Base-by-base conservation (phyloP, 2,888 invertebrate species). In the Tuta absoluta region DNA sequence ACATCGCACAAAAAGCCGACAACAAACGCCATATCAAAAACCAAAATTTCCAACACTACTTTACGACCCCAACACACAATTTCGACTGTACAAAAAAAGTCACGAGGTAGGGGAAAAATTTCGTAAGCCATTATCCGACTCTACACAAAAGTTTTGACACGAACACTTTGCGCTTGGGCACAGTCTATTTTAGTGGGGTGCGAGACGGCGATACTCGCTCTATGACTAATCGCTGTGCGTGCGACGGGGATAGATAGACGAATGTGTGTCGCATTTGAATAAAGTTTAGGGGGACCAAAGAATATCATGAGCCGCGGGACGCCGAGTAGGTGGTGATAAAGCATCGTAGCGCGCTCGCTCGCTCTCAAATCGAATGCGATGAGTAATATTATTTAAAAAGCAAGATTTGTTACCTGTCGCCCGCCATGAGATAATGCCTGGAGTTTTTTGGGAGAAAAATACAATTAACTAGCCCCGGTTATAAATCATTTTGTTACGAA, bases 301-400 rank as follows among this genome's bases (percentile, higher is more conserved):
- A 87, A 81, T 83, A 77, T 72, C 81, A 84, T 84, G 86, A 89
- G 76, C 90, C 81, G 84, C 89, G 90, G 91, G 91, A 89, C 79
- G 86, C 86, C 89, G 89, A 91, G 90, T 91, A 91, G 92, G 92
- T 91, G 92, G 92, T 89, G 90, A 90, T 91, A 91, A 91, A 92
- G 89, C 90, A 91, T 91, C 88, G 89, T 86, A 88, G 89, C 83
- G 82, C 70, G 72, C 72, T 71, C 82, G 86, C 84, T 82, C 85
- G 87, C 82, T 90, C 87, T 89, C 87, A 89, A 90, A 90, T 90
- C 90, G 87, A 89, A 89, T 86, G 79, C 91, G 91, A 90, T 91
- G 91, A 91, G 89, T 91, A 91, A 89, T 89, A 90, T 86, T 91
- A 90, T 91, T 90, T 89, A 89, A 90, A 89, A 91, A 89, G 86